These are phyloP conservation scores for Rambutsinella grinnellia DNA, from an alignment of 2,888 invertebrate species.

Conservation along the genomic window DNA sequence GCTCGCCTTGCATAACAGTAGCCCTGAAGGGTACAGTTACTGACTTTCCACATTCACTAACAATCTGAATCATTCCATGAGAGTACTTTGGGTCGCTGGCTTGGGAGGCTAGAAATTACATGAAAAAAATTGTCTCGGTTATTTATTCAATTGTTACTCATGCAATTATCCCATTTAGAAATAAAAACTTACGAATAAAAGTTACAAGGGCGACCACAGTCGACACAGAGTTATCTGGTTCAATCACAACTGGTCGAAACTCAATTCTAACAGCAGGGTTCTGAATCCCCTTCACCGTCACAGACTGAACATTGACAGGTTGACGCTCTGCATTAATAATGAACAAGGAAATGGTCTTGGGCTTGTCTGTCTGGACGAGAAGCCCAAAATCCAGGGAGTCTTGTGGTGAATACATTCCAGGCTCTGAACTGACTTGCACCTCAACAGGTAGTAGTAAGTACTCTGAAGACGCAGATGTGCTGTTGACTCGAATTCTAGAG, in stretches of 20 bases:
- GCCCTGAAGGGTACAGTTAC: conserved; percentile 76
- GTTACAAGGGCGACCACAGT: conserved; percentile 78
- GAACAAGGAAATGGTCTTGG: conserved; percentile 75
- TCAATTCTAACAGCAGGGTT: conserved; percentile 75
- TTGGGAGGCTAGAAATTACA: conserved; percentile 60
- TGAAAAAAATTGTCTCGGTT: background rate
- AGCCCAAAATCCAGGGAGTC: conserved; percentile 86
- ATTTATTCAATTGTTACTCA: background rate
- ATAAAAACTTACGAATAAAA: conserved; percentile 80
- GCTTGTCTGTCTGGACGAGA: conserved; percentile 79
- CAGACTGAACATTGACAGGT: conserved; percentile 76
- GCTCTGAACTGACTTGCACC: conserved; percentile 80
- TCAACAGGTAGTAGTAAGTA: conserved; percentile 86
- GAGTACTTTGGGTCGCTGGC: conserved; percentile 55
- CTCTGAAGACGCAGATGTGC: conserved; percentile 72
- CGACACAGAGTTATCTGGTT: conserved; percentile 75
- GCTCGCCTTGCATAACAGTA: conserved; percentile 74
- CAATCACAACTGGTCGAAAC: conserved; percentile 77
- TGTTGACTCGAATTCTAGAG: conserved; percentile 79
- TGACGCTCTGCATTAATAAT: conserved; percentile 79
- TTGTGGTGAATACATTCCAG: conserved; percentile 84
- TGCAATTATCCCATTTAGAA: background rate
- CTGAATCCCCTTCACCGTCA: conserved; percentile 62
- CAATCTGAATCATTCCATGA: conserved; percentile 64
- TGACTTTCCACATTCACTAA: conserved; percentile 63